Percentiles rank a stretch among this genome's conserved stretches.
Evolutionary conservation across 1,140 invertebrate genomes (phyloP).

Genomic region (Neotoxoptera formosana): DNA sequence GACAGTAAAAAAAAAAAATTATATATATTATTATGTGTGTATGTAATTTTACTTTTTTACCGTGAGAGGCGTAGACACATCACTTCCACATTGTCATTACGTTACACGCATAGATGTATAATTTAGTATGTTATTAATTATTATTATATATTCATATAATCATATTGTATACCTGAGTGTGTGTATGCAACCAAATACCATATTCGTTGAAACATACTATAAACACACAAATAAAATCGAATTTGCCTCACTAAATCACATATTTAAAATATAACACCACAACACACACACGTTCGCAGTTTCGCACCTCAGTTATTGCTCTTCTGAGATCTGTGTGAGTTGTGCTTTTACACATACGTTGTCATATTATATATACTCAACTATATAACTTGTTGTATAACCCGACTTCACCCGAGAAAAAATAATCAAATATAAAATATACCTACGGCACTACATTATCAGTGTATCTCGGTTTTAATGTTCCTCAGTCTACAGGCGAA

Average conservation of each 20-base stretch:
- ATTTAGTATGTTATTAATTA: background rate
- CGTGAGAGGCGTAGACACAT: background rate
- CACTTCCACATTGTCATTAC: background rate
- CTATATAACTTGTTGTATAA: too few relatives aligned
- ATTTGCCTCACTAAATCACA: background rate
- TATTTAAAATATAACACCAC: too few relatives aligned
- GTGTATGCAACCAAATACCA: background rate
- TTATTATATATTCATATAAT: background rate
- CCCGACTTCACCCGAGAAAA: too few relatives aligned
- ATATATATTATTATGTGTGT: background rate
- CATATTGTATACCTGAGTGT: background rate
- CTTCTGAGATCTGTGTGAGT: background rate
- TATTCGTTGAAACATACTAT: background rate
- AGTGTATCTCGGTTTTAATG: too few relatives aligned
- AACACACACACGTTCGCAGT: background rate
- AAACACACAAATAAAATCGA: background rate
- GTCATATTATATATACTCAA: background rate
- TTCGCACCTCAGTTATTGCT: background rate
- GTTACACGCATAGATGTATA: background rate
- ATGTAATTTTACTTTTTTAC: background rate
- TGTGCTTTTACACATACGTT: background rate
- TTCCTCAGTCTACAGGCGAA: too few relatives aligned
- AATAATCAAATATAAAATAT: too few relatives aligned
- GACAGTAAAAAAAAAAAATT: background rate
- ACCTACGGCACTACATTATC: too few relatives aligned